Evolutionary conservation across 1,140 invertebrate species (phyloP).

Genomic region (Delia radicum): DNA sequence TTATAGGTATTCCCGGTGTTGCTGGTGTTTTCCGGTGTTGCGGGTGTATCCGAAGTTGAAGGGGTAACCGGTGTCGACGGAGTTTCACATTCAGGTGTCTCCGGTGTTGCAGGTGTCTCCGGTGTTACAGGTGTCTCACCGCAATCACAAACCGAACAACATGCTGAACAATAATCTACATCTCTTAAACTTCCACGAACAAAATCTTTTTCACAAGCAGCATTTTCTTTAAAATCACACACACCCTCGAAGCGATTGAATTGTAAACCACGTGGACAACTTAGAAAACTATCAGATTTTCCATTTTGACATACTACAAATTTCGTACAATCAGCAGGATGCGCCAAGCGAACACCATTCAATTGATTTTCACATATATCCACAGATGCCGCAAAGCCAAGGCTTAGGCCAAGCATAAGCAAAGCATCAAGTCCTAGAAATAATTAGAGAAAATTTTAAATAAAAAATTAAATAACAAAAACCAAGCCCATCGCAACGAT

Average conservation of each 20-base stretch:
- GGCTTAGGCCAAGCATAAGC: too few species aligned
- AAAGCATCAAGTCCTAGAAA: too few species aligned
- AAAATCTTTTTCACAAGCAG: background rate
- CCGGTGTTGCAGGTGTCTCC: background rate
- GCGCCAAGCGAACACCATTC: background rate
- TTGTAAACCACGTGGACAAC: slow-evolving; percentile 15
- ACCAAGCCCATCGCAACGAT: too few species aligned
- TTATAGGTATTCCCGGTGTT: background rate
- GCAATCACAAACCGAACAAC: background rate
- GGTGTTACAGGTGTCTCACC: background rate
- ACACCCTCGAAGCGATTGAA: background rate
- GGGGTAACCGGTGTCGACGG: background rate
- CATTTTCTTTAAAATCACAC: slow-evolving; percentile 11
- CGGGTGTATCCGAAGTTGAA: background rate
- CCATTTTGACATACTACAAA: slow-evolving; percentile 7
- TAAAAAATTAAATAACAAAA: too few species aligned
- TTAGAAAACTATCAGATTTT: background rate
- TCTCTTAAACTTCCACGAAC: background rate
- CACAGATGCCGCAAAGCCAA: background rate
- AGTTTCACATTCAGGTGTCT: background rate
- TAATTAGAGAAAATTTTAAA: too few species aligned
- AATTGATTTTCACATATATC: slow-evolving; percentile 7
- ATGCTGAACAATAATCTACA: background rate
- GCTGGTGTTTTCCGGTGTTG: background rate
- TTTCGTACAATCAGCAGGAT: background rate